Conservation (phyloP, 2,888 invertebrate genomes). For the Yponomeuta evonymella region DNA sequence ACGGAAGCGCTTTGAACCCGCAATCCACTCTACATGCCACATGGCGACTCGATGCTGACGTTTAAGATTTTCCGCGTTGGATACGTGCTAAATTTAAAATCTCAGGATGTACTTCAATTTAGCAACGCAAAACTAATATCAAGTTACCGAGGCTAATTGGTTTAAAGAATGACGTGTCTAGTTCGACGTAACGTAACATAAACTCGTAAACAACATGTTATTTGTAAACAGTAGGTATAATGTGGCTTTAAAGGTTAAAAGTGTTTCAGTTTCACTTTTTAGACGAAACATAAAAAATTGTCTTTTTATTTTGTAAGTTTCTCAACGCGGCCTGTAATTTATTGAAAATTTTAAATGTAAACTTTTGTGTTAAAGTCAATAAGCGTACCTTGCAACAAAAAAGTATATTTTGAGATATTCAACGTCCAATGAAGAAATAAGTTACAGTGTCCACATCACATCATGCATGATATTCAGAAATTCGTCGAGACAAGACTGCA, state of each 20-base stretch:
- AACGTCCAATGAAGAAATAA: not conserved
- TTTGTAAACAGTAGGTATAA: not conserved
- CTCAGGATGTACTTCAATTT: conserved; percentile 5
- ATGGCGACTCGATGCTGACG: conserved; percentile 51
- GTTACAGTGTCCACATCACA: not conserved
- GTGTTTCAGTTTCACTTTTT: too few relatives aligned
- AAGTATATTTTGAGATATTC: not conserved
- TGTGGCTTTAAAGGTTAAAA: too few relatives aligned
- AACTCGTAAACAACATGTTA: not conserved
- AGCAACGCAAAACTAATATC: conserved; percentile 10
- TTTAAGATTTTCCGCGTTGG: conserved; percentile 42
- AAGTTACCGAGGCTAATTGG: not conserved
- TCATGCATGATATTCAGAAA: not conserved
- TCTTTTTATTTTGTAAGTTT: not conserved
- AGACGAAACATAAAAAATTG: too few relatives aligned
- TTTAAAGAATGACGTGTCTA: not conserved
- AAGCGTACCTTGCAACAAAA: not conserved
- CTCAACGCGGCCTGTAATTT: not conserved
- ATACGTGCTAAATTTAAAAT: conserved; percentile 17
- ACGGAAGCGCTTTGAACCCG: conserved; percentile 58
- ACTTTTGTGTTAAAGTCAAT: not conserved
- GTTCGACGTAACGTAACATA: too few relatives aligned
- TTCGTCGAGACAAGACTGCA: not conserved
- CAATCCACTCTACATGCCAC: conserved; percentile 41
- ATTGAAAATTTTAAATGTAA: not conserved